Evolutionary conservation across 2,797 vertebrate genomes (phyloP).

Genomic region (Odontamblyopus lacepedii): DNA sequence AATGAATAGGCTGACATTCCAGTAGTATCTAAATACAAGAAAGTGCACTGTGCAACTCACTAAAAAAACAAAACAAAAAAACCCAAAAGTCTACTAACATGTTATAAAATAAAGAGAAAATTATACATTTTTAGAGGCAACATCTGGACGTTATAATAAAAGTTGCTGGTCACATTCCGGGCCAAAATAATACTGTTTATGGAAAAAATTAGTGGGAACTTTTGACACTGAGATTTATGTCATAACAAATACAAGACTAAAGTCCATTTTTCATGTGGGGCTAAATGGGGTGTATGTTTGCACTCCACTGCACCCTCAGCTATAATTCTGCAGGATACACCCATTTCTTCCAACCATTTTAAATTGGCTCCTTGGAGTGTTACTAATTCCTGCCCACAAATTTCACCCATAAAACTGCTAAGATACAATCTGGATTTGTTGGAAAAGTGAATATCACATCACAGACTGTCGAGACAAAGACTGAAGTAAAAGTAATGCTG

Average conservation of each 20-base stretch:
- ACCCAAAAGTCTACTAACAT: not conserved
- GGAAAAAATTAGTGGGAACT: not conserved
- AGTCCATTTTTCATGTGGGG: constrained; percentile 25
- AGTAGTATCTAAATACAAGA: not conserved
- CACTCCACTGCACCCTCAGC: constrained; percentile 23
- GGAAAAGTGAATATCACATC: constrained; percentile 1
- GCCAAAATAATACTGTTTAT: constrained; percentile 11
- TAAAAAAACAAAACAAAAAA: not conserved
- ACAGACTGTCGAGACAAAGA: not conserved
- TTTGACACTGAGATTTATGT: constrained; percentile 29
- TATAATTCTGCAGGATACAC: constrained; percentile 25
- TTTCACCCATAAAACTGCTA: constrained; percentile 9
- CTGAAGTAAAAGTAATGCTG: not conserved
- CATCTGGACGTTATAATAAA: not conserved
- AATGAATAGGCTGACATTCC: not conserved
- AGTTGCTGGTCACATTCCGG: not conserved
- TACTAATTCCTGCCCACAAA: constrained; percentile 15
- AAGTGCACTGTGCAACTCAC: not conserved
- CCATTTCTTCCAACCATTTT: constrained; percentile 11
- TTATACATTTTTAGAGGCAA: not conserved
- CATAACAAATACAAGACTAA: constrained; percentile 15
- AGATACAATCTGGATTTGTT: constrained; percentile 14
- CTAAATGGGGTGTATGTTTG: constrained; percentile 33
- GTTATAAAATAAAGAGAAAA: not conserved
- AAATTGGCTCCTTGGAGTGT: constrained; percentile 12